Conservation (phyloP, 1,140 invertebrate species). For the Pachypsylla venusta region DNA sequence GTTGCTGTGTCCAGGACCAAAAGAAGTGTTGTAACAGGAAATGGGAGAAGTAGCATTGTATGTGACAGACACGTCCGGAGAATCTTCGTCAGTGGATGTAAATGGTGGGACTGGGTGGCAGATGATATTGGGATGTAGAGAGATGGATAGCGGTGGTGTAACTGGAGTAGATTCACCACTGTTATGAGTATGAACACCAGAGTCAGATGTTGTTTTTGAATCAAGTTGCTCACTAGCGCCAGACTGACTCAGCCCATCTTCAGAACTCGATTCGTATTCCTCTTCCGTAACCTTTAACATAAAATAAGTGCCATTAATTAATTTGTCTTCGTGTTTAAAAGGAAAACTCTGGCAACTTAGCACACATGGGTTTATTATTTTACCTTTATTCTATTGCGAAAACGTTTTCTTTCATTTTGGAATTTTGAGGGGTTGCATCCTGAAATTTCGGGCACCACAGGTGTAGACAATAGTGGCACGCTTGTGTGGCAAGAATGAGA, state of each 20-base stretch:
- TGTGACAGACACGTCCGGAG: no score
- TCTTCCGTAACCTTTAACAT: slow-evolving; percentile 23
- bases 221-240: slow-evolving; percentile 23
- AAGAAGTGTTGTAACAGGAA: neutral
- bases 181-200: slow-evolving; percentile 23
- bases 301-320: slow-evolving; percentile 6
- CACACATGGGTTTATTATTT: no score
- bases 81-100: slow-evolving; percentile 8
- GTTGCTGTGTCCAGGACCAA: no score
- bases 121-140: slow-evolving; percentile 15
- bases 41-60: neutral
- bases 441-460: no score
- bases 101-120: slow-evolving; percentile 9
- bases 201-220: slow-evolving; percentile 24
- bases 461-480: no score
- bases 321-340: no score
- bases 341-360: no score
- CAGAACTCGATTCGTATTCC: slow-evolving; percentile 24
- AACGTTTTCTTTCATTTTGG: no score
- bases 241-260: slow-evolving; percentile 23
- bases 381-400: no score
- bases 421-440: no score
- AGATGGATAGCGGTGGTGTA: slow-evolving; percentile 5
- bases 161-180: slow-evolving; percentile 20
- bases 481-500: no score